These are phyloP conservation scores for Chelidonichthys spinosus DNA, from an alignment of 2,797 vertebrate genomes.

Conservation along the genomic window DNA sequence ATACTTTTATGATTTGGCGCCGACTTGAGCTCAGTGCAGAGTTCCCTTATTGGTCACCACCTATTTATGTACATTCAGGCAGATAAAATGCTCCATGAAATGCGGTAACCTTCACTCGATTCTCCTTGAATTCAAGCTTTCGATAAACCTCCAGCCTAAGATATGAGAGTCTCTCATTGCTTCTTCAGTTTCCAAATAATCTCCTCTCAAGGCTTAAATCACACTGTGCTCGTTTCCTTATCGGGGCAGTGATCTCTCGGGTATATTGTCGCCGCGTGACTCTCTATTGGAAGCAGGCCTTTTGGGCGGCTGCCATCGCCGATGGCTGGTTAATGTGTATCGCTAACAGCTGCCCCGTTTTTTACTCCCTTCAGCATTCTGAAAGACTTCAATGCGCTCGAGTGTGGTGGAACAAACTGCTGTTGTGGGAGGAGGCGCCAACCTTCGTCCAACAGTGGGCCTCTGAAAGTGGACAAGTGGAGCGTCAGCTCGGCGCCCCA, in stretches of 20 bases:
- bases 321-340: slow-evolving; percentile 19
- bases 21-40: no score
- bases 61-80: no score
- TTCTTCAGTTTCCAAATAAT: no score
- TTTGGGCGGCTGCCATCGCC: not conserved
- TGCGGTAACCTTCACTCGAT: no score
- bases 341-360: slow-evolving; percentile 13
- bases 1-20: no score
- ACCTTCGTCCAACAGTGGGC: slow-evolving; percentile 83
- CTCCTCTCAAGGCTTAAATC: no score
- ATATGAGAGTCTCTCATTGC: no score
- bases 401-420: slow-evolving; percentile 82
- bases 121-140: no score
- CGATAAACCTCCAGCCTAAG: no score
- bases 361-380: slow-evolving; percentile 85
- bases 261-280: slow-evolving; percentile 14
- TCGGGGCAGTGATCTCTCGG: not conserved
- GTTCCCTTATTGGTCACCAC: no score
- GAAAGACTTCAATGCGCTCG: slow-evolving; percentile 94
- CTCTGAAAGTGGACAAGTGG: slow-evolving; percentile 87
- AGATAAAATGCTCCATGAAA: no score
- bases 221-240: not conserved
- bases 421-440: slow-evolving; percentile 85
- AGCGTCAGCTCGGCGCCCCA: slow-evolving; percentile 88
- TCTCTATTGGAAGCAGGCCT: slow-evolving; percentile 1